Conservation (phyloP, 2,888 invertebrate species). For the Koerneria pararmatus region DNA sequence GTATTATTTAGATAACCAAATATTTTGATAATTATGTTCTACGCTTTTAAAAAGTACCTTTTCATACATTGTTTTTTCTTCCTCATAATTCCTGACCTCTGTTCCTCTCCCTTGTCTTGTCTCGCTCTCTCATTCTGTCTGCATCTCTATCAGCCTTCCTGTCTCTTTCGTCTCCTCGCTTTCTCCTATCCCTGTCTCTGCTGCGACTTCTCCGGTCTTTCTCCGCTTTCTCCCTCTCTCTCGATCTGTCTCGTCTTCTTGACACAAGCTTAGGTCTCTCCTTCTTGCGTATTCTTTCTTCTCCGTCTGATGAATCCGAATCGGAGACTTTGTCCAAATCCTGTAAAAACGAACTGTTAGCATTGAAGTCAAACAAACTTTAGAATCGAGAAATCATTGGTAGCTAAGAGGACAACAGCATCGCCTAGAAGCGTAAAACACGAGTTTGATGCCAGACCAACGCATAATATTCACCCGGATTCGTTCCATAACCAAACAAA, state of each 20-base stretch:
- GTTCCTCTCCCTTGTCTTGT: conserved; percentile 9
- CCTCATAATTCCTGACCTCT: conserved; percentile 18
- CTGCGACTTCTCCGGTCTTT: conserved; percentile 22
- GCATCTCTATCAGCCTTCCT: conserved; percentile 22
- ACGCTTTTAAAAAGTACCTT: no score
- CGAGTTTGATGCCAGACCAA: no score
- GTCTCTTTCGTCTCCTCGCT: conserved; percentile 30
- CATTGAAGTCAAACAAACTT: no score
- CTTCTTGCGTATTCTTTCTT: conserved; percentile 22
- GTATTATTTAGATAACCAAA: no score
- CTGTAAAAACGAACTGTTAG: no score
- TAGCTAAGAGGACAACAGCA: no score
- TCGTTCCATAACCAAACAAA: no score
- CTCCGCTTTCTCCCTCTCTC: conserved; percentile 33
- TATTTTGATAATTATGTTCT: no score
- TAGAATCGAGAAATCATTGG: no score
- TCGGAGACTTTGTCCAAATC: conserved; percentile 17
- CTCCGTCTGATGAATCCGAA: conserved; percentile 28
- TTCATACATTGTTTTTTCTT: conserved; percentile 17
- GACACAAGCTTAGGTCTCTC: conserved; percentile 34
- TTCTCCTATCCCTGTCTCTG: conserved; percentile 19
- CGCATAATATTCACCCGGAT: no score
- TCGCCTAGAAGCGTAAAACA: no score
- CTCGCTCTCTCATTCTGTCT: conserved; percentile 16
- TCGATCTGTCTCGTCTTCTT: conserved; percentile 32